Conservation (phyloP, 2,888 invertebrate species). For the Osmoderma eremita region DNA sequence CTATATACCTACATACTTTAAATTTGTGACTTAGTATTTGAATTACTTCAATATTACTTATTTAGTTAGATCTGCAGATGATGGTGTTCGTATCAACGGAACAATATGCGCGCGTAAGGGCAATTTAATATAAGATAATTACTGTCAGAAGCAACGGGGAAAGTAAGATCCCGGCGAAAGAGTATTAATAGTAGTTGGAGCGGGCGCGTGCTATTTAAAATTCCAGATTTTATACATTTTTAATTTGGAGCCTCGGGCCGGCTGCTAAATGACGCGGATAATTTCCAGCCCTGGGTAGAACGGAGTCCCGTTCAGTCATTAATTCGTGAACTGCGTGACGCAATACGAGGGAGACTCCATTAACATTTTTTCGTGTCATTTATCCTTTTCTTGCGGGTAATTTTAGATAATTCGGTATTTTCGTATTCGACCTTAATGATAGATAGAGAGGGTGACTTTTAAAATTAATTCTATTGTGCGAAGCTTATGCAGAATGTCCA, state of each 20-base stretch:
- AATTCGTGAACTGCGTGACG: slow-evolving; percentile 54
- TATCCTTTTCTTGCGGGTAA: slow-evolving; percentile 51
- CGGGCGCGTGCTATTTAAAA: slow-evolving; percentile 34
- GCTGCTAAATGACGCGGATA: slow-evolving; percentile 50
- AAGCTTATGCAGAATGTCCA: slow-evolving; percentile 30
- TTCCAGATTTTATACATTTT: slow-evolving; percentile 46
- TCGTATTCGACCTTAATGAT: slow-evolving; percentile 28
- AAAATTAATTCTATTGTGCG: slow-evolving; percentile 34
- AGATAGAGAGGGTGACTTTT: slow-evolving; percentile 31
- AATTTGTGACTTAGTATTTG: too few relatives aligned
- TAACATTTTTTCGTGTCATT: slow-evolving; percentile 60
- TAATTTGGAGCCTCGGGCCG: slow-evolving; percentile 47
- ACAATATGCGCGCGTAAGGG: neutral
- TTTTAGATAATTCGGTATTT: slow-evolving; percentile 40
- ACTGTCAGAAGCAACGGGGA: slow-evolving; percentile 18
- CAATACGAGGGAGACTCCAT: slow-evolving; percentile 55
- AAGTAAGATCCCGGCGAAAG: slow-evolving; percentile 29
- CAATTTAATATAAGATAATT: slow-evolving; percentile 28
- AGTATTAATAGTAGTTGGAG: slow-evolving; percentile 23
- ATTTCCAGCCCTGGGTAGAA: slow-evolving; percentile 45
- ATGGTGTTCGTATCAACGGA: too few relatives aligned
- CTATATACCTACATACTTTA: too few relatives aligned
- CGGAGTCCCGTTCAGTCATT: slow-evolving; percentile 47
- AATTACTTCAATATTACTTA: too few relatives aligned
- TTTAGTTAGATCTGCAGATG: too few relatives aligned